Evolutionary conservation across 2,113 vertebrate species (phyloP), one percentile per base, ranked within the genome.

Genomic region (Trogon melanurus): DNA sequence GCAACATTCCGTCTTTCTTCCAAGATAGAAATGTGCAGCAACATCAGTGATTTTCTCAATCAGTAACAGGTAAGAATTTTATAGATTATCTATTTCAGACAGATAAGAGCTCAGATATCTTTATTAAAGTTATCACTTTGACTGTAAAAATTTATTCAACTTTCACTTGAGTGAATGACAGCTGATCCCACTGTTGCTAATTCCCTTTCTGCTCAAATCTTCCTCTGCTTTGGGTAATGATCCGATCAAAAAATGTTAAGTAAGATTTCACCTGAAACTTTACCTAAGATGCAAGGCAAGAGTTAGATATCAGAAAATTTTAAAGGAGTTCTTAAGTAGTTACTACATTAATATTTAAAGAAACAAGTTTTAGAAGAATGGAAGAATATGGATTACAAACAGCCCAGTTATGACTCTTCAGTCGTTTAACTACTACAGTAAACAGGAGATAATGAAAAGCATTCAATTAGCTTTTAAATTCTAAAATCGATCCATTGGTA

Each of bases 31-130:
- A 82, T 13, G 29, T 71, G 30, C 41, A 56, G 27, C 56, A 81
- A 44, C 11, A 82, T 41, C 56, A 16, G 38, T n/a, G 17, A 72
- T 69, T 86, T 82, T 54, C 54, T 91, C 27, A 30, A n/a, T 51
- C 84, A 25, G 16, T 87, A 84, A 62, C 50, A 85, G 96, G 96
- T 96, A 95, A 97, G 96, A 69, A 48, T 91, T 91, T 69, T 93
- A 50, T 79, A 56, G 93, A 85, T 91, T 85, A 29, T 76, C 12
- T 73, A 11, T 87, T 92, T 87, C 32, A 66, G 29, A 48, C 9
- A 11, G 17, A 41, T 62, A 57, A 69, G 20, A 76, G 10, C 41
- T 89, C n/a, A 56, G 47, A 62, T 53, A 1, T 85, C 25, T 71
- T 70, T 78, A 81, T 4, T 38, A 10, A 53, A 48, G 5, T 80